Evolutionary conservation across 1,140 invertebrate genomes (phyloP).

Genomic region (Drosophila arizonae): DNA sequence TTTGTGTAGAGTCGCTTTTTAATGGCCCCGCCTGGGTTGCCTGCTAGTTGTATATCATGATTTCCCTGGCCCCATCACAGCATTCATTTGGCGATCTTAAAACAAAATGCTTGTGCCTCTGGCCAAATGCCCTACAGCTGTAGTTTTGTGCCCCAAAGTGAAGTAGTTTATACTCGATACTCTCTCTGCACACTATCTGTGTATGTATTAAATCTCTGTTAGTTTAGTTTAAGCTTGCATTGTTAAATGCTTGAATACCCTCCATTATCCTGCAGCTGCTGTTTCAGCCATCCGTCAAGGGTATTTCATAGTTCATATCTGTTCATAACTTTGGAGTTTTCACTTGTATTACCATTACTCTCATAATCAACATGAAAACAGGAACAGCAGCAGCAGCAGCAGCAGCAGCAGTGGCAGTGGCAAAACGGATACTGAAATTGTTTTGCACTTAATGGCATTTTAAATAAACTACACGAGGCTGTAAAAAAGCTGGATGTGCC

Average conservation of each 20-base stretch:
- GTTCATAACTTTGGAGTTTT: neutral
- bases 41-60: constrained; percentile 61
- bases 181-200: no score
- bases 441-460: constrained; percentile 74
- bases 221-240: no score
- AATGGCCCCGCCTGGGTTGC: constrained; percentile 47
- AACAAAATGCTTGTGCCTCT: constrained; percentile 54
- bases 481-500: constrained; percentile 54
- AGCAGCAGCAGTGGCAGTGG: neutral
- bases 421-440: constrained; percentile 60
- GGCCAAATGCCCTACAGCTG: constrained; percentile 13
- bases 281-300: constrained; percentile 1
- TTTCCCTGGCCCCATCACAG: constrained; percentile 56
- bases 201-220: no score
- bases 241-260: no score
- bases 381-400: constrained; percentile 36
- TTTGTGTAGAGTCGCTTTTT: constrained; percentile 48
- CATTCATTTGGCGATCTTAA: constrained; percentile 73
- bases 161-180: no score
- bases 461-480: constrained; percentile 73
- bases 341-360: constrained; percentile 31
- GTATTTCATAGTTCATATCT: constrained; percentile 32
- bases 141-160: neutral
- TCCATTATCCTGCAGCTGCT: no score
- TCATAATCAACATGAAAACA: constrained; percentile 64